Base-by-base conservation (phyloP, 2,888 invertebrate genomes). In the Plagodis dolabraria region DNA sequence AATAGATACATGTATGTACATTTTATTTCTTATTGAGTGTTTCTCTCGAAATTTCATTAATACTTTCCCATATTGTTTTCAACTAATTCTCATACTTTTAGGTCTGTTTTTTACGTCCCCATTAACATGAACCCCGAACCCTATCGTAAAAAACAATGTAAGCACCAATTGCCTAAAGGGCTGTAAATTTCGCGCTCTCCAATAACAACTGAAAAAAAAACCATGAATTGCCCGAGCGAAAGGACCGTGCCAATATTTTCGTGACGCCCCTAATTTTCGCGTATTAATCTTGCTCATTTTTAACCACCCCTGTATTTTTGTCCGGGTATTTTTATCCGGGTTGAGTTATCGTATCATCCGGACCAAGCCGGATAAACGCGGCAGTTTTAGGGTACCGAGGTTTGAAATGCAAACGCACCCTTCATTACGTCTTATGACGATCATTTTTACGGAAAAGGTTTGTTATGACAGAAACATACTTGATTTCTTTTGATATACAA, bases 241-340 rank as follows among this genome's bases (percentile, higher is more conserved):
- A 52, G 52, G 63, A 43, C 53, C 68, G 68, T 60, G 60, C 63
- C 64, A 57, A 71, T 71, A 70, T 69, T 71, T 63, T 54, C 63
- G 50, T 56, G 49, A 70, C 60, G 50, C 57, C 55, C 63, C 68
- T 68, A 70, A 74, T 74, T 77, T 74, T 64, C 65, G 47, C 58
- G 43, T 66, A 74, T 72, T 75, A 75, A 80, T 75, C 67, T 65
- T 65, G 65, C 59, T 73, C 64, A 66, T 72, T 75, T 76, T 74
- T 64, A 64, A 65, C 52, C 38, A 35, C 60, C 54, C 59, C 50
- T 51, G 49, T 59, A 47, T 59, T 60, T 60, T 60, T 52, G 47
- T 45, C 36, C 43, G 63, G 63, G 44, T 63, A 59, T 67, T 72
- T 70, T 67, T 60, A 65, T 59, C 60, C 53, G 56, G 67, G 66